Base-by-base conservation (phyloP, 2,888 invertebrate species). In the Eristalis intricaria region DNA sequence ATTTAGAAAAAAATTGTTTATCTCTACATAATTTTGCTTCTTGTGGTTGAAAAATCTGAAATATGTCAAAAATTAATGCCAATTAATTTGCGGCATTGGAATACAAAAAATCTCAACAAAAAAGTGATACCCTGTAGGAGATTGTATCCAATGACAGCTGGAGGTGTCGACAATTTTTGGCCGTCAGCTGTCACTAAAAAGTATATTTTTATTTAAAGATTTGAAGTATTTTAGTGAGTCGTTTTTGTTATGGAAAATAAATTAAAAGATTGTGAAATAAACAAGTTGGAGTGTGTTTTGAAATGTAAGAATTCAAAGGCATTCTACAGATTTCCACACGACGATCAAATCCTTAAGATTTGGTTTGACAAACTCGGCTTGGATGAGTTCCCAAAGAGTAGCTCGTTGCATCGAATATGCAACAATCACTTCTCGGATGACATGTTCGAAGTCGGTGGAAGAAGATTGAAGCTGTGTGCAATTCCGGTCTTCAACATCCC, bases 311-410 rank as follows among this genome's bases (percentile, higher is more conserved):
- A 80, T 32, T 2, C 43, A 0, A 80, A 50, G 19, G 1, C 1
- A 4, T 43, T 50, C 1, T 61, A 32, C 26, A 58, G 23, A 50
- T 80, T 80, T 38, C 79, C 79, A 23, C 35, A 13, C 0, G 13
- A 32, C 2, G 66, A 73, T 15, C 35, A 43, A n/a, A 10, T 23
- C 1, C 32, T 29, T 4, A 60, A 26, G 26, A 50, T 3, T 4
- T 80, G 79, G 79, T n/a, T 80, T 10, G 50, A 66, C 4, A 32
- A 7, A 60, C 26, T 80, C 32, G 61, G 66, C 11, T 13, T 80
- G 4, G 29, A 32, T 29, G 5, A 8, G 0, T 26, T 73, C 1
- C 73, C 66, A 22, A 13, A 15, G 11, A 3, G 11, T 32, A 13
- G 11, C 13, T 3, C 26, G 15, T 40, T 43, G 15, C 43, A 32